Base-by-base conservation (phyloP, 2,888 invertebrate species). In the Galeruca laticollis region DNA sequence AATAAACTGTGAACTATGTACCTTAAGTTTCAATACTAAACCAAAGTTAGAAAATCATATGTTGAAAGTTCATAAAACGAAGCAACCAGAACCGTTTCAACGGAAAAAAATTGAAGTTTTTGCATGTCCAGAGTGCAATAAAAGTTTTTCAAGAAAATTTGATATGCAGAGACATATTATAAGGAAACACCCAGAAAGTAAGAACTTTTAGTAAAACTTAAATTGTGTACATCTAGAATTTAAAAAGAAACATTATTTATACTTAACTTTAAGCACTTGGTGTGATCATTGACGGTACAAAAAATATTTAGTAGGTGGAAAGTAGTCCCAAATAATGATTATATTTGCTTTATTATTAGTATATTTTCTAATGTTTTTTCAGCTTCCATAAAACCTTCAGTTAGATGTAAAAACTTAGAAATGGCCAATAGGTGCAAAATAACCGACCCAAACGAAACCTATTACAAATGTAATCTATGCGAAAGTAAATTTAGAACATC, bases 391-490 rank as follows among this genome's bases (percentile, higher is more conserved):
- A 43, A 65, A 59, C 69, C 70, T 18, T 74, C 75, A 2, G 68
- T 21, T 31, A 68, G 69, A 65, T 62, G 62, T 4, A 78, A 79
- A 59, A 81, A 83, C 47, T 47, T 52, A 2, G 78, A 79, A 31
- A 74, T 82, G 35, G 68, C 84, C 13, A 75, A 80, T 18, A 78
- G 76, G 35, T 82, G 83, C 35, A 80, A 77, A 69, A 70, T 81
- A 11, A 68, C 76, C 8, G 72, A 75, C 11, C 74, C 78, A 2
- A 80, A 82, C 21, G 81, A 80, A n/a, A 78, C 76, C 37, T 69
- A 75, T 9, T 81, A 80, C 56, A 79, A 82, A 71, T 89, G 89
- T 73, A 81, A 82, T 37, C 73, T 81, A 11, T 89, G 89, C 77
- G 72, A 80, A n/a, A 85, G 86, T 68, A 64, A 78, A 4, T 82